These are phyloP conservation scores for Neolamprologus devosi DNA, from an alignment of 2,113 vertebrate species.

Conservation along the genomic window DNA sequence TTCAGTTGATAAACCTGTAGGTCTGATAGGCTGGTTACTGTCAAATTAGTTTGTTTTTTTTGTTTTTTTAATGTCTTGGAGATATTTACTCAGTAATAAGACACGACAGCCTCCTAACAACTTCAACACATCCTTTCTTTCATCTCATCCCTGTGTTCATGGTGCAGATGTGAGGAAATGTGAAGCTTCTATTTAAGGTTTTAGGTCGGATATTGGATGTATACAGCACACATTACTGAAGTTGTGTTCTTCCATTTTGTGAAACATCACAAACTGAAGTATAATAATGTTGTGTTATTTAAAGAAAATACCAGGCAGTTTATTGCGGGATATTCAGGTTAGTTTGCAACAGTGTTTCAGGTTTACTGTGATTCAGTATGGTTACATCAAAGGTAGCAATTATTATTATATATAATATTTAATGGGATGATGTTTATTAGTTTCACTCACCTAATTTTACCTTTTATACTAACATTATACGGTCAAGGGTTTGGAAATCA, in stretches of 20 bases:
- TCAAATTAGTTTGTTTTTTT: accelerated
- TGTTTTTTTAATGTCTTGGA: not conserved
- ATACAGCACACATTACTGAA: not conserved
- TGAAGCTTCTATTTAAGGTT: not conserved
- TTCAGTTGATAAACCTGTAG: not conserved
- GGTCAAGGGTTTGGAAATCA: not conserved
- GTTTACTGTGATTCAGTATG: not conserved
- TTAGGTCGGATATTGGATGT: not conserved
- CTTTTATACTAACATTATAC: not conserved
- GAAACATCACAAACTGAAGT: not conserved
- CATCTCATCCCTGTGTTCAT: not conserved
- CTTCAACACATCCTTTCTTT: not conserved
- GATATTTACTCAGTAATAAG: not conserved
- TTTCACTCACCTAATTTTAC: not conserved
- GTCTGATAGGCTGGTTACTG: not conserved
- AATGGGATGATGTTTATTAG: not conserved
- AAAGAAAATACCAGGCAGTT: not conserved
- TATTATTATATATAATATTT: not conserved
- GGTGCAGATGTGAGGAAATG: not conserved
- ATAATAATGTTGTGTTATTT: not conserved
- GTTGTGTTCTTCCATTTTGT: not conserved
- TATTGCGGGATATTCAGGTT: not conserved
- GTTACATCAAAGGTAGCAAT: not conserved
- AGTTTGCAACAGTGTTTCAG: not conserved
- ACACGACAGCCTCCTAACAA: not conserved